phyloP scores from a whole-genome alignment of 1,140 invertebrate species.

The Ceratina japonica region DNA sequence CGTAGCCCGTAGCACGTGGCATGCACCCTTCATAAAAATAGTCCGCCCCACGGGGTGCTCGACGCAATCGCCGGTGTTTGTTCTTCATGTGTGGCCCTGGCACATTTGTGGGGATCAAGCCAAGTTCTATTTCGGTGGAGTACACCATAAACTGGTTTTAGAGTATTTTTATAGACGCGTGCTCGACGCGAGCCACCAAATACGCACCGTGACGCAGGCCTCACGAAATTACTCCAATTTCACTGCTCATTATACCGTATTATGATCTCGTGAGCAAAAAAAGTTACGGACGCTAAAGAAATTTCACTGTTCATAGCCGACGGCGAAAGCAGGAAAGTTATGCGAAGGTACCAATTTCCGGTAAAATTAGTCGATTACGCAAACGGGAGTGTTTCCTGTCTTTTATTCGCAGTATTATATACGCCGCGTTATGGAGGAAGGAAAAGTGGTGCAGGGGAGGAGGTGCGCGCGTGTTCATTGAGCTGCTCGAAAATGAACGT shows the following conservation, averaged over 20 bases:
- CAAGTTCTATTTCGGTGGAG: too few species aligned
- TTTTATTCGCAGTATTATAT: neutral
- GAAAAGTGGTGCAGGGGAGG: neutral
- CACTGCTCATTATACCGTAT: too few species aligned
- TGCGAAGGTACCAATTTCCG: neutral
- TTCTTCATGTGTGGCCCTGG: conserved; percentile 22
- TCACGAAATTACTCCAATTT: too few species aligned
- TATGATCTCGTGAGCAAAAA: too few species aligned
- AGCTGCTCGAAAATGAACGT: conserved; percentile 9
- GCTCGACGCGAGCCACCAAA: too few species aligned
- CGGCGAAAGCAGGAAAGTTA: conserved; percentile 1
- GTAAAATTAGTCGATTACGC: neutral
- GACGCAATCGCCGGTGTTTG: conserved; percentile 34
- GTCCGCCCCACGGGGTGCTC: conserved; percentile 45
- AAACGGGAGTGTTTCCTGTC: conserved; percentile 20
- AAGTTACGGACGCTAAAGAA: too few species aligned
- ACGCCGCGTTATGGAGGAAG: neutral
- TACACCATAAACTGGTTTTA: too few species aligned
- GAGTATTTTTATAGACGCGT: too few species aligned
- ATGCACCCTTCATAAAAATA: conserved; percentile 47
- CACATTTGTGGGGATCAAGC: conserved; percentile 23
- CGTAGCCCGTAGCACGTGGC: neutral
- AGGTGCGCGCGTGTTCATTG: neutral
- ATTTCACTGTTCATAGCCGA: too few species aligned
- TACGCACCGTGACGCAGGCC: too few species aligned